Base-by-base conservation (phyloP, 2,888 invertebrate genomes). In the Leptogaster cylindrica region DNA sequence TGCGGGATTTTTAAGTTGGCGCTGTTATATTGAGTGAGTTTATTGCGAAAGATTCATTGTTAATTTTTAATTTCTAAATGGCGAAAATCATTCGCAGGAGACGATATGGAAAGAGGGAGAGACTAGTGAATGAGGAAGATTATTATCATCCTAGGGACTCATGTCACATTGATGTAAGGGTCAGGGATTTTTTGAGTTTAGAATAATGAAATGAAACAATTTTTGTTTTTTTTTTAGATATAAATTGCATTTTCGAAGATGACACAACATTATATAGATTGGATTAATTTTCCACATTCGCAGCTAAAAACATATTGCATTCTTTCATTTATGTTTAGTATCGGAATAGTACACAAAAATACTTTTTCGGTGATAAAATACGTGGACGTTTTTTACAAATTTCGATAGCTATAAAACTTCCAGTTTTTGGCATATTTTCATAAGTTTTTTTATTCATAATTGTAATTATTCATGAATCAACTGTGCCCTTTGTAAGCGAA, bases 41-140 rank as follows among this genome's bases (percentile, higher is more conserved):
- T 28, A n/a, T 2, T 55, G 5, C 14, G 6, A 63, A 25, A 41
- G 52, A 16, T 2, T 23, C 27, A 25, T 39, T 27, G 33, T 48
- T 12, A 25, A 27, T 18, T 27, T 28, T 5, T 41, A 6, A 10
- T 31, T 31, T 1, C 2, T 50, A 14, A 25, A 5, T 5, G 12
- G 5, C 7, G 12, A 27, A 23, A 52, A 41, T 39, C 16, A 63
- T 10, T 65, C 51, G 2, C 12, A 70, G 70, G 51, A 58, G 66
- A 36, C 65, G 70, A 28, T 72, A 72, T 46, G 72, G 71, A 46
- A 73, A 70, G 68, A 20, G 73, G 25, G 70, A 72, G 52, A 50
- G 71, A 16, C 31, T 73, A 6, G 68, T 73, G 3, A 72, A 69
- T 2, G 68, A 73, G 58, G 73, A 73, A 16, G 71, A 71, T 48